Evolutionary conservation across 2,888 invertebrate genomes (phyloP), one percentile per base, ranked within the genome.

Genomic region (Pollenia labialis): DNA sequence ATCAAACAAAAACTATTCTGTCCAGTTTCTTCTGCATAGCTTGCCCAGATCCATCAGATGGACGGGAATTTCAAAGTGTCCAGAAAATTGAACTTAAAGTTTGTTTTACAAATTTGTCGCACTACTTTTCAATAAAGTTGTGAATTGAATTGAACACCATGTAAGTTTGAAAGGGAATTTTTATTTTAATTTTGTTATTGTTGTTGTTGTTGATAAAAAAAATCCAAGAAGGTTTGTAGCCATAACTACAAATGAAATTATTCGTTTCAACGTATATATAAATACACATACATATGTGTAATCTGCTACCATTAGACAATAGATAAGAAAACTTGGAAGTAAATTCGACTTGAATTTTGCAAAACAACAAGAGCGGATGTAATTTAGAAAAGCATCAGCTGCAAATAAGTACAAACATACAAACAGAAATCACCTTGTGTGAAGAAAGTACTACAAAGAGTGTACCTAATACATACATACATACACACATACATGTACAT

Each of bases 331-430:
- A 68, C 66, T 77, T 62, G 60, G 23, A 71, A 71, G 71, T 56
- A 71, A 44, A 71, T 71, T 71, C 56, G 71, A 56, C 62, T 62
- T 77, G 77, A 58, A 40, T 68, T 68, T 77, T 56, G 56, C 48
- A 58, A 68, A 77, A 58, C 40, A 58, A 68, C 42, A 68, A 68
- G 40, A 68, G 46, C 48, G 58, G 77, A 68, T 77, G 66, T 77
- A 77, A 48, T 77, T 77, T 77, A 77, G 48, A 68, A 68, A 77
- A 50, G 68, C 77, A 77, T 56, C 77, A 77, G 68, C 77, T 77
- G 68, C 68, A 77, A 77, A 77, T 44, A 66, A 40, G 46, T 48
- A 56, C 18, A 48, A 14, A 50, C 40, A 48, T 12, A 68, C 48
- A 52, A 14, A 54, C 66, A 56, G 68, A 77, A 68, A 68, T 68